Conservation (phyloP, 2,113 vertebrate genomes). For the Melanerpes formicivorus region DNA sequence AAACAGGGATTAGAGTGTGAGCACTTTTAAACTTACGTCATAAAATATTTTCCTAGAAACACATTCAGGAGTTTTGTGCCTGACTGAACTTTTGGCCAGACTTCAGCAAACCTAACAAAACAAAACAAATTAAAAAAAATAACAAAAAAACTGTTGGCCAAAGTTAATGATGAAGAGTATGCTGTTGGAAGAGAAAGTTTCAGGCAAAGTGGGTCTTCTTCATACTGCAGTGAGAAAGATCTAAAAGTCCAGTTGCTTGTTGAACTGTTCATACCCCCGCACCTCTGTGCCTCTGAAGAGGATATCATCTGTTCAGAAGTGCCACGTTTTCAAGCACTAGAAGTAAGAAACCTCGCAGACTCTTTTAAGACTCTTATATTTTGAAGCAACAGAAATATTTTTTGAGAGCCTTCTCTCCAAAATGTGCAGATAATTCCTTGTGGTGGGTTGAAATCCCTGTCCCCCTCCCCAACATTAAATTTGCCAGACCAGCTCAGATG, state of each 20-base stretch:
- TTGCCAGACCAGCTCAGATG: too few species aligned
- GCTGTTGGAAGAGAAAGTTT: neutral
- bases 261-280: fast-evolving
- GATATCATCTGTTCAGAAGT: neutral
- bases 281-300: neutral
- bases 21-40: neutral
- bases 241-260: neutral
- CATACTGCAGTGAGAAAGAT: neutral
- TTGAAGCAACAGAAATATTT: neutral
- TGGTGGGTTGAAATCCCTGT: too few species aligned
- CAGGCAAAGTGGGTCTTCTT: neutral
- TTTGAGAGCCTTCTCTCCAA: conserved; percentile 9
- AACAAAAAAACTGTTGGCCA: neutral
- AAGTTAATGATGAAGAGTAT: neutral
- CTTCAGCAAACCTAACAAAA: neutral
- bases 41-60: neutral
- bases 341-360: neutral
- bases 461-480: too few species aligned
- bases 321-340: conserved; percentile 43
- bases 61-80: neutral
- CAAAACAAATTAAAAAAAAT: too few species aligned
- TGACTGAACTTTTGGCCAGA: neutral
- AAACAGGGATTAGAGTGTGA: neutral
- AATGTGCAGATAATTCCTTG: conserved; percentile 25
- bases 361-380: neutral